Evolutionary conservation across 37 sponge, comb jelly and placozoan species (phyloP).

Genomic region (Halisarca cf. caerulea): DNA sequence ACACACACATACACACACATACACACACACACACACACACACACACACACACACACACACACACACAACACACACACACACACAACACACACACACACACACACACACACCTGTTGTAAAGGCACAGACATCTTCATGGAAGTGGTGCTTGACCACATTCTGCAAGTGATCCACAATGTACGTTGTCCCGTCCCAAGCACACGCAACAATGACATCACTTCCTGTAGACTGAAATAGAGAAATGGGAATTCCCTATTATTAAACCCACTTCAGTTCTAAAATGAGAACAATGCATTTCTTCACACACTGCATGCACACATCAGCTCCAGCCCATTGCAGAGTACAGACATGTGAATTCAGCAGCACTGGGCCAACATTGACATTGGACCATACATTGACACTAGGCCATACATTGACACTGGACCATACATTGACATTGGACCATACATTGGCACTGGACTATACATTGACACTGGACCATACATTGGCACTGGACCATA

Average conservation of each 20-base stretch:
- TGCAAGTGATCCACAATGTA: slow-evolving; percentile 68
- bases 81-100: too few relatives aligned
- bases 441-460: too few relatives aligned
- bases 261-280: too few relatives aligned
- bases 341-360: too few relatives aligned
- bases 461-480: not conserved
- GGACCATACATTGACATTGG: too few relatives aligned
- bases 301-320: slow-evolving; percentile 72
- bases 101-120: slow-evolving; percentile 58
- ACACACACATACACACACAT: too few relatives aligned
- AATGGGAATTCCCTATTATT: not conserved
- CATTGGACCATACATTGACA: too few relatives aligned
- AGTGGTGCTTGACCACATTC: slow-evolving; percentile 53
- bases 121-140: slow-evolving; percentile 74
- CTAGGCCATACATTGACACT: too few relatives aligned
- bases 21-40: not conserved
- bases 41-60: not conserved
- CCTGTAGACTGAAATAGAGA: slow-evolving; percentile 53
- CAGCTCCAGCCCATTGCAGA: slow-evolving; percentile 12
- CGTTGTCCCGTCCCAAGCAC: slow-evolving; percentile 86
- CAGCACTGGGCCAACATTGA: too few relatives aligned
- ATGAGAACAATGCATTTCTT: slow-evolving; percentile 48
- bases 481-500: not conserved
- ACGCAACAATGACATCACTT: slow-evolving; percentile 69
- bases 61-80: too few relatives aligned